These are phyloP conservation scores for Balaeniceps rex DNA, from an alignment of 2,113 vertebrate species.

Conservation along the genomic window DNA sequence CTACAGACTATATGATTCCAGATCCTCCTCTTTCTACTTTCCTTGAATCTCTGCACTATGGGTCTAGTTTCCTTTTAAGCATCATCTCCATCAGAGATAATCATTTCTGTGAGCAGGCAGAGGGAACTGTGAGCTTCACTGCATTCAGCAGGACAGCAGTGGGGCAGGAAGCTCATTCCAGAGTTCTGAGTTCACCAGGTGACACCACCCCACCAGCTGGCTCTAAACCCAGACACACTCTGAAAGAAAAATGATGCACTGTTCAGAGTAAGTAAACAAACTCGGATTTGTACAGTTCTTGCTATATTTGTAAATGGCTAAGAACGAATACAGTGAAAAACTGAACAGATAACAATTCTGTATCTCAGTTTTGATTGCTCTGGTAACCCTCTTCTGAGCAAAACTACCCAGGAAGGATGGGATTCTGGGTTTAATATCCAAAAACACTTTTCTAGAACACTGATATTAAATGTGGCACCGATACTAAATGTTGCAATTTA, in stretches of 20 bases:
- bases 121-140: neutral
- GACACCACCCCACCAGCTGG: neutral
- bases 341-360: neutral
- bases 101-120: accelerated
- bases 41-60: neutral
- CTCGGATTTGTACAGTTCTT: neutral
- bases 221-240: neutral
- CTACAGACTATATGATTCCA: neutral
- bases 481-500: neutral
- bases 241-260: neutral
- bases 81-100: neutral
- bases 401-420: neutral
- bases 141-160: neutral
- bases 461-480: neutral
- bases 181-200: neutral
- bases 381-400: neutral
- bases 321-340: neutral
- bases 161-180: neutral
- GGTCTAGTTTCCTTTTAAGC: neutral
- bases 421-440: neutral
- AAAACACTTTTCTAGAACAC: neutral
- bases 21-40: neutral
- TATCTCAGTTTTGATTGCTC: neutral
- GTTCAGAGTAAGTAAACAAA: neutral
- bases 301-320: neutral